Percentiles rank a stretch among this genome's conserved stretches.
phyloP scores from a whole-genome alignment of 2,888 invertebrate genomes.

The Cryptophagus acutangulus region DNA sequence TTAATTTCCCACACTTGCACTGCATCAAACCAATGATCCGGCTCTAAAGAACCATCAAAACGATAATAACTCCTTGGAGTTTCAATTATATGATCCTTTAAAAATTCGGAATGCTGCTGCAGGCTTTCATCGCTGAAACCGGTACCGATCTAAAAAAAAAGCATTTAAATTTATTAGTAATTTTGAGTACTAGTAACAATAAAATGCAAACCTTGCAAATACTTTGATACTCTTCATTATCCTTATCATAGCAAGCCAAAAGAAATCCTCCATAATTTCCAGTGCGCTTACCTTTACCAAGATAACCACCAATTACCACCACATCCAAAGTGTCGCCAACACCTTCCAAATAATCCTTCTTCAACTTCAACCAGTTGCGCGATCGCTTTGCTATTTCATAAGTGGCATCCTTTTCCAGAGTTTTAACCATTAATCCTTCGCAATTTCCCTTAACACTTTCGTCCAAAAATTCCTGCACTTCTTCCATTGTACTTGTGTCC shows the following conservation, averaged over 20 bases:
- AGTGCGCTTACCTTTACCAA: constrained; percentile 88
- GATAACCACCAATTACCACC: constrained; percentile 92
- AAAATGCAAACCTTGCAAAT: constrained; percentile 90
- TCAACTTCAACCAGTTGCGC: constrained; percentile 91
- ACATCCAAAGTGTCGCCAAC: constrained; percentile 95
- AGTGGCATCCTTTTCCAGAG: constrained; percentile 78
- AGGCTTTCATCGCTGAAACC: constrained; percentile 93
- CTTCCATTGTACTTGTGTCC: constrained; percentile 82
- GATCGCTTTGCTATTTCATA: constrained; percentile 97
- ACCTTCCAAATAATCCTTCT: constrained; percentile 96
- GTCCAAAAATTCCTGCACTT: constrained; percentile 90
- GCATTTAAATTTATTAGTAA: constrained; percentile 5
- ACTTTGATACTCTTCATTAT: constrained; percentile 87
- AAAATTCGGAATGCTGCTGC: constrained; percentile 65
- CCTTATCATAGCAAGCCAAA: constrained; percentile 86
- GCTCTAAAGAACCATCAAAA: constrained; percentile 66
- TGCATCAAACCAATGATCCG: constrained; percentile 88
- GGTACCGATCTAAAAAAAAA: constrained; percentile 66
- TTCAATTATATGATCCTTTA: constrained; percentile 71
- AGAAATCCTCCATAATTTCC: constrained; percentile 94
- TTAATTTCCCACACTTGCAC: constrained; percentile 72
- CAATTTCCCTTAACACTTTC: constrained; percentile 93
- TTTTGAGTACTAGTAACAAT: constrained; percentile 1
- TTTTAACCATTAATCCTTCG: constrained; percentile 98
- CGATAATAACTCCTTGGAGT: constrained; percentile 74